Evolutionary conservation across 2,797 vertebrate genomes (phyloP).

Genomic region (Paedocypris micromegethes): DNA sequence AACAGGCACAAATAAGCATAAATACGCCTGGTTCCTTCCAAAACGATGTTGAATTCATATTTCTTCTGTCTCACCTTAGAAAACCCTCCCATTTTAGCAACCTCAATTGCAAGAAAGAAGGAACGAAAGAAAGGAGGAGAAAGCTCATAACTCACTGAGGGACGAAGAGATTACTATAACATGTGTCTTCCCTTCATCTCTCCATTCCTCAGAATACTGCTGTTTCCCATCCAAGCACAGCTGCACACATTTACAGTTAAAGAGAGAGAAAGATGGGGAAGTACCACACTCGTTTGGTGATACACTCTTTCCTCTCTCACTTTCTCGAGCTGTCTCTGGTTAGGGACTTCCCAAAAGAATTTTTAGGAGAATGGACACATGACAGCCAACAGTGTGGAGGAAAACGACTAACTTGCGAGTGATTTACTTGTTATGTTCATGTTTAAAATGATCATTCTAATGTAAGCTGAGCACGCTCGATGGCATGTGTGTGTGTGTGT

Average conservation of each 20-base stretch:
- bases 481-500: conserved; percentile 7
- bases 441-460: conserved; percentile 25
- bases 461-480: neutral
- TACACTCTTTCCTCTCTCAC: conserved; percentile 22
- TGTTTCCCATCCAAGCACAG: conserved; percentile 46
- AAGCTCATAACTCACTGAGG: conserved; percentile 38
- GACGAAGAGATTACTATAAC: conserved; percentile 39
- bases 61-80: conserved; percentile 37
- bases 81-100: conserved; percentile 53
- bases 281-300: conserved; percentile 33
- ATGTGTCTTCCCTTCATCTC: conserved; percentile 45
- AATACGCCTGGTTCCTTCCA: conserved; percentile 73
- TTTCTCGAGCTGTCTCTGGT: conserved; percentile 6
- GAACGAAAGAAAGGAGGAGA: conserved; percentile 21
- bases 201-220: conserved; percentile 36
- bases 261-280: conserved; percentile 23
- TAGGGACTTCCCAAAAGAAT: conserved; percentile 31
- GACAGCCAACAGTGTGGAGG: conserved; percentile 14
- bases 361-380: conserved; percentile 28
- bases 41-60: conserved; percentile 71
- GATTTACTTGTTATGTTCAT: conserved; percentile 16
- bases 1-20: conserved; percentile 22
- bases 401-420: conserved; percentile 17
- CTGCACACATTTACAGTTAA: conserved; percentile 41
- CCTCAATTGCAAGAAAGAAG: conserved; percentile 30